Evolutionary conservation across 2,888 invertebrate species (phyloP), one percentile per base, ranked within the genome.

Genomic region (Apotomis capreana): DNA sequence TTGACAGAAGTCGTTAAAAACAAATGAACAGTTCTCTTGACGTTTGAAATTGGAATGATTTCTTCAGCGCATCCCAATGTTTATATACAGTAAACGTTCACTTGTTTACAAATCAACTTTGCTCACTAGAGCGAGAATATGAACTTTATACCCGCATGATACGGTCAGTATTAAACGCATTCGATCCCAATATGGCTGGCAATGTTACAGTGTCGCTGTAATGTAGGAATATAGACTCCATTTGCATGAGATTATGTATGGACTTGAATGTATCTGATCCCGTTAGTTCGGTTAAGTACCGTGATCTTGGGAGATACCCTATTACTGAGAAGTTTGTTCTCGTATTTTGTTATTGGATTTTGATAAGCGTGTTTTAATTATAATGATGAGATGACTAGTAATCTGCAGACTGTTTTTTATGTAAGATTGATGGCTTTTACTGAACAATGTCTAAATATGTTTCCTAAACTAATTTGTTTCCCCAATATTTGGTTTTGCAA

Each of bases 211-310:
- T 37, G 46, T n/a, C n/a, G 9, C 9, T 36, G 26, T 10, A 9
- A 9, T 44, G 37, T 12, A 51, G 51, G 4, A 68, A 58, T 51
- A 59, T 49, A 15, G 36, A 40, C 40, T 68, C 49, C 49, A 59
- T 13, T 4, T 3, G 4, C 6, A 37, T 15, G 59, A 37, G 36
- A 68, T 68, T 58, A 51, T 40, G 59, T 13, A n/a, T 8, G 67
- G 6, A 6, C 15, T 13, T 15, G 58, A 13, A 59, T 9, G 51
- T 37, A 72, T 36, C 59, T 54, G 8, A 63, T 58, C 52, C 57
- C 58, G 63, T 59, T 63, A 59, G 13, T 44, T 10, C 36, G 68
- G 72, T 68, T 58, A 72, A 68, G 72, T 68, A 72, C 72, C 72
- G 68, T 36, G 40, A 0, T 26, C 10, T 44, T 26, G 68, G 72